These are phyloP conservation scores for Drosophila differens DNA, from an alignment of 2,888 invertebrate species.

Conservation along the genomic window DNA sequence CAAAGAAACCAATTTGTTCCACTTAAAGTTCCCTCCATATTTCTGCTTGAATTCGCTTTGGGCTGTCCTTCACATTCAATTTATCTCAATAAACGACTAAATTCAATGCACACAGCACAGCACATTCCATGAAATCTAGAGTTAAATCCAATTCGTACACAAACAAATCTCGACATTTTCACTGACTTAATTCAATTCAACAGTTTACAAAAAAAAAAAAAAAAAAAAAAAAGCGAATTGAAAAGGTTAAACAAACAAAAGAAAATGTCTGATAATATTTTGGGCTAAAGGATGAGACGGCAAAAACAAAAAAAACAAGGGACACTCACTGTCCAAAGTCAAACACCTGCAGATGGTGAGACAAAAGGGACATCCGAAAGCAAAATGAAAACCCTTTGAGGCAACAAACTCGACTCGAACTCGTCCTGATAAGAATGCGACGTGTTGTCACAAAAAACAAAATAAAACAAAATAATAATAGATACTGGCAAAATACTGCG, in stretches of 20 bases:
- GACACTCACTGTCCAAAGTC: slow-evolving; percentile 56
- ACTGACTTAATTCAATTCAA: slow-evolving; percentile 70
- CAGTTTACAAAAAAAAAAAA: slow-evolving; percentile 30
- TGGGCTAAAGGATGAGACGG: slow-evolving; percentile 27
- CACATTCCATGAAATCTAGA: slow-evolving; percentile 42
- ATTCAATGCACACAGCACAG: slow-evolving; percentile 44
- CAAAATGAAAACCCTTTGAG: slow-evolving; percentile 41
- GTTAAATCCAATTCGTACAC: slow-evolving; percentile 53
- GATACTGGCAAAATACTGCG: slow-evolving; percentile 3
- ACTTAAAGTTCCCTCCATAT: background rate
- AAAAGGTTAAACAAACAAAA: slow-evolving; percentile 53
- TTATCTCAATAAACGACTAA: slow-evolving; percentile 28
- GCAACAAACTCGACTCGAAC: background rate
- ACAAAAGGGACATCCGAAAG: slow-evolving; percentile 26
- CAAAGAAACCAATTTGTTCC: background rate
- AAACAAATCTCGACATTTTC: slow-evolving; percentile 65
- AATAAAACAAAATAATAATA: slow-evolving; percentile 10
- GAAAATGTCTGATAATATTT: slow-evolving; percentile 66
- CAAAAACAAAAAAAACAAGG: slow-evolving; percentile 10
- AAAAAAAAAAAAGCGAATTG: background rate
- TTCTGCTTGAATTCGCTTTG: background rate
- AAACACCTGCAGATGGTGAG: slow-evolving; percentile 69
- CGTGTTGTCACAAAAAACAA: slow-evolving; percentile 46
- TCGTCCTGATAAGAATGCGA: slow-evolving; percentile 62
- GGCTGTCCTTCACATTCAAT: slow-evolving; percentile 30